These are phyloP conservation scores for Alfaro cultratus DNA, from an alignment of 2,797 vertebrate species.

Conservation along the genomic window DNA sequence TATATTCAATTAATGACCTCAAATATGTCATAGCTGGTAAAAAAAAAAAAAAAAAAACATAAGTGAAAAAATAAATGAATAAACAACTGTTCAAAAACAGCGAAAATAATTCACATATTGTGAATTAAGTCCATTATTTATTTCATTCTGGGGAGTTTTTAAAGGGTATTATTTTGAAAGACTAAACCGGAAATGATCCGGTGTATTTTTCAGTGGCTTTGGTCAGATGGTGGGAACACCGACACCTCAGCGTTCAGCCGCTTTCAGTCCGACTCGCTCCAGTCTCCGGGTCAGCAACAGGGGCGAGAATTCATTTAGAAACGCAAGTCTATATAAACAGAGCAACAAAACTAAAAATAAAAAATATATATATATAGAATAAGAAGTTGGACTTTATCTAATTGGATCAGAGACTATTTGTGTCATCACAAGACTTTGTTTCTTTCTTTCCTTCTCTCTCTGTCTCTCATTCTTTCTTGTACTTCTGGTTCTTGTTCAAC, in stretches of 20 bases:
- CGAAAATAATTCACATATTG: background rate
- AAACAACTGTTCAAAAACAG: background rate
- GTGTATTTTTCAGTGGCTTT: background rate
- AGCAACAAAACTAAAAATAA: background rate
- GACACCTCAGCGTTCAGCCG: background rate
- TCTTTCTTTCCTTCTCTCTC: background rate
- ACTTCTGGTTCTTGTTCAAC: background rate
- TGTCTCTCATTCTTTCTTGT: background rate
- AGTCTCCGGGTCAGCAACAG: background rate
- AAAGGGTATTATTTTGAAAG: constrained; percentile 51
- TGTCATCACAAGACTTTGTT: constrained; percentile 6
- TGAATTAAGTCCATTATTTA: background rate
- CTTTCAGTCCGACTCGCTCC: background rate
- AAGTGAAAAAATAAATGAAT: too few species aligned
- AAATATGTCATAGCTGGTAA: too few species aligned
- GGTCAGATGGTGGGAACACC: rapidly evolving
- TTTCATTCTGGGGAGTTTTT: background rate
- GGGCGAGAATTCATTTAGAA: background rate
- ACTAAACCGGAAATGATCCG: constrained; percentile 11
- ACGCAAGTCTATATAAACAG: background rate
- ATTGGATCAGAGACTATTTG: background rate
- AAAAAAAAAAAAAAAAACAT: too few species aligned
- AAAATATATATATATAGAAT: background rate
- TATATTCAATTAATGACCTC: background rate
- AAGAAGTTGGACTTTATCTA: background rate